Evolutionary conservation across 2,888 invertebrate genomes (phyloP), one percentile per base, ranked within the genome.

Genomic region (Arrhopalites spinosus): DNA sequence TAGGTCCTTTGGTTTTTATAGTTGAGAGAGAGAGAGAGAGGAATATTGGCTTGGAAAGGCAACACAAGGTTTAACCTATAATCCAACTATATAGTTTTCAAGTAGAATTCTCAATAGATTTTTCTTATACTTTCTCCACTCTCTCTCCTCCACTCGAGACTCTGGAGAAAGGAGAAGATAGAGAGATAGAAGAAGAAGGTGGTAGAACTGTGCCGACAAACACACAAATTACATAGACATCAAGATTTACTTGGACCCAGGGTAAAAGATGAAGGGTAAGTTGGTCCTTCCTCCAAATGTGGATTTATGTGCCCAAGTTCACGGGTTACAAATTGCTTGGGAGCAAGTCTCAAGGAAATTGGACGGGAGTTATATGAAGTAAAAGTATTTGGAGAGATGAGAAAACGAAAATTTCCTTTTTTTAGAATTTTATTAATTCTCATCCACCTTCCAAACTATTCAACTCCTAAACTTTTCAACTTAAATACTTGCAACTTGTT

Each of bases 241-340:
- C 7, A n/a, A n/a, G 50, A n/a, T 50, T 50, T 50, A 15, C 8
- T 15, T 50, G n/a, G 15, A 50, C 3, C 50, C 50, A 7, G 50
- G 15, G 2, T 50, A 50, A 50, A 50, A 15, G 50, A 50, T 50
- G 50, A 50, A n/a, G n/a, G n/a, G 50, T 3, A 50, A 50, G 50
- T 50, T 5, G 50, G 7, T 17, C 50, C n/a, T 50, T n/a, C 50
- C 20, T 23, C 25, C 59, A 59, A 59, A 59, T 59, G 3, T 23
- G 59, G 25, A 59, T 59, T 59, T 59, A 59, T 59, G 59, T 59
- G 59, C 59, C 25, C 17, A 59, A 59, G 59, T 59, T 20, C 59
- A 59, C 25, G 25, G 23, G 59, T 23, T 59, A 59, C 59, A 59
- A 59, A 59, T 59, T 59, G 13, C 59, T 59, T 23, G 50, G 50